Evolutionary conservation across 2,113 vertebrate genomes (phyloP).

Genomic region (Poeciliopsis turrubarensis): DNA sequence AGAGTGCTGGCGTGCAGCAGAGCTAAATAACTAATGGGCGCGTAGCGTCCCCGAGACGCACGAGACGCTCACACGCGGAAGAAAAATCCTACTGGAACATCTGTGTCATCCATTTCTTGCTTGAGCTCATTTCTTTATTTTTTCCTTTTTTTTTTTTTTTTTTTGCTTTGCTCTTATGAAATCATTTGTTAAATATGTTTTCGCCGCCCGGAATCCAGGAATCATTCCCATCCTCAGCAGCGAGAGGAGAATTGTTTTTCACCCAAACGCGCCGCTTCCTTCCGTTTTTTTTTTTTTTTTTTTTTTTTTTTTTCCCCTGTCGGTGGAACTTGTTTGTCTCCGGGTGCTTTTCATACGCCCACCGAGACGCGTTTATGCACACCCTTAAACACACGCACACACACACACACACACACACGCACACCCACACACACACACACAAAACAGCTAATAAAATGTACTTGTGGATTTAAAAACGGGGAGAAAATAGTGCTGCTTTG

Average conservation of each 20-base stretch:
- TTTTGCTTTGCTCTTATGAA: constrained; percentile 37
- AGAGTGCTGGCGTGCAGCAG: constrained; percentile 9
- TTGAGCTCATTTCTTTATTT: constrained; percentile 31
- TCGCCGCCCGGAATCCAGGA: constrained; percentile 32
- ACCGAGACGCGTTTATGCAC: constrained; percentile 45
- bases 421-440: background rate
- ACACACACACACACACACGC: background rate
- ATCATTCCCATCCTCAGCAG: constrained; percentile 34
- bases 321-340: constrained; percentile 56
- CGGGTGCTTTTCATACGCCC: constrained; percentile 45
- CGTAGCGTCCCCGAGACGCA: constrained; percentile 31
- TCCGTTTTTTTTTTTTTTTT: constrained; percentile 30
- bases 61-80: constrained; percentile 24
- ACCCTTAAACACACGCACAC: constrained; percentile 49
- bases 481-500: constrained; percentile 4
- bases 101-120: constrained; percentile 45
- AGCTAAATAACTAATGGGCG: constrained; percentile 51
- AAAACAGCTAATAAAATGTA: constrained; percentile 50
- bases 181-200: constrained; percentile 48
- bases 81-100: constrained; percentile 47
- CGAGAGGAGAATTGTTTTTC: constrained; percentile 40
- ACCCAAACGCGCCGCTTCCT: constrained; percentile 43
- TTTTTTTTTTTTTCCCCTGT: constrained; percentile 30
- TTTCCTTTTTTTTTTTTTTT: constrained; percentile 32
- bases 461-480: constrained; percentile 31